A percentile compares a stretch with the other conserved stretches of the same genome.
Conservation (phyloP, 1,140 invertebrate genomes). For the Dinoponera quadriceps region DNA sequence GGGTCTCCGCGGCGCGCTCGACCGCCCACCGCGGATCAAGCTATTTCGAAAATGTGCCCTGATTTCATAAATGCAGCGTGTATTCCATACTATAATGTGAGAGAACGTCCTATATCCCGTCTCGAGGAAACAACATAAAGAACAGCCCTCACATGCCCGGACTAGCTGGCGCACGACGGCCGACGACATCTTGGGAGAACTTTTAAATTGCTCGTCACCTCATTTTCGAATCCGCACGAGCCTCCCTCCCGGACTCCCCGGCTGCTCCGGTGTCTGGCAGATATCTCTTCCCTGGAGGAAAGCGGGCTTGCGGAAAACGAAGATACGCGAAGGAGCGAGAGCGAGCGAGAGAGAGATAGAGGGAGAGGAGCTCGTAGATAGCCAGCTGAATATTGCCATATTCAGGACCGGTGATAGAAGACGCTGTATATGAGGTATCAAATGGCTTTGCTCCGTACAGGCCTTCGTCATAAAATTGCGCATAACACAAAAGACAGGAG, state of each 20-base stretch:
- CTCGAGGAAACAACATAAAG: constrained; percentile 5
- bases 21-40: neutral
- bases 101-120: constrained; percentile 12
- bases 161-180: constrained; percentile 11
- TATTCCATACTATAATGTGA: constrained; percentile 25
- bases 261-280: constrained; percentile 12
- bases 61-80: constrained; percentile 20
- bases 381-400: neutral
- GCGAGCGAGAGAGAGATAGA: neutral
- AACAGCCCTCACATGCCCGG: constrained; percentile 3
- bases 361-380: neutral
- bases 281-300: constrained; percentile 39
- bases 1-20: neutral
- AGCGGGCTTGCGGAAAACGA: constrained; percentile 12
- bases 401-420: neutral
- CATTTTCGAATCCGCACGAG: constrained; percentile 53
- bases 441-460: neutral
- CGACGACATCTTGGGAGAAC: constrained; percentile 29
- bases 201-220: constrained; percentile 58
- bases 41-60: constrained; percentile 37
- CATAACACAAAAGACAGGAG: constrained; percentile 2
- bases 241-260: constrained; percentile 10
- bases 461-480: neutral
- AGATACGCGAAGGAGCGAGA: neutral
- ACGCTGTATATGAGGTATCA: neutral